Percentiles rank a stretch among this genome's conserved stretches.
Conservation (phyloP, 2,113 vertebrate genomes). For the Neotoma lepida region DNA sequence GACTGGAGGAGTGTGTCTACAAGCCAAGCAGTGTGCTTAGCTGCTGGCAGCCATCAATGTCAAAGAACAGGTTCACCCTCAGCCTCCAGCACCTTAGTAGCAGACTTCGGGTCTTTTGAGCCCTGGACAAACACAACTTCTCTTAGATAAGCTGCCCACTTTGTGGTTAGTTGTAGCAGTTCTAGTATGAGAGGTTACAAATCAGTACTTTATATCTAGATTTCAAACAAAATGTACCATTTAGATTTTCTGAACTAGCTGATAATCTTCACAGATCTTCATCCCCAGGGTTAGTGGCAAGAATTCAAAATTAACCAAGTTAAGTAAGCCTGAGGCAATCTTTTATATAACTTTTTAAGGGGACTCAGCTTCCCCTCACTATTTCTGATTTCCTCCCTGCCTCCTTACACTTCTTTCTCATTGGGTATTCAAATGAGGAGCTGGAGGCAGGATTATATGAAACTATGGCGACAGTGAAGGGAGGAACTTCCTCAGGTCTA, state of each 20-base stretch:
- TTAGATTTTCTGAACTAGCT: slow-evolving; percentile 4
- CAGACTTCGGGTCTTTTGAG: not conserved
- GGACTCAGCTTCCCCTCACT: not conserved
- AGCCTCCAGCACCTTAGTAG: not conserved
- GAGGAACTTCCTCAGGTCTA: not conserved
- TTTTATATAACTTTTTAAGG: not conserved
- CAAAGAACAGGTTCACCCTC: not conserved
- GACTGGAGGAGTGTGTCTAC: not conserved
- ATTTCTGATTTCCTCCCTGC: not conserved
- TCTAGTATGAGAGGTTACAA: not conserved
- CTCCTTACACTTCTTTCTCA: not conserved
- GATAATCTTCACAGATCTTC: not conserved
- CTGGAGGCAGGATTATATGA: not conserved
- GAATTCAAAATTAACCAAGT: not conserved
- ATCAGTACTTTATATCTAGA: not conserved
- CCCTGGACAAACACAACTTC: not conserved
- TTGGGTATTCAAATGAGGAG: not conserved
- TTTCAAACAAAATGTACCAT: slow-evolving; percentile 26
- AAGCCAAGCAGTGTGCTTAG: not conserved
- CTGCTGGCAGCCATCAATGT: not conserved
- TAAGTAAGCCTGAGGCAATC: not conserved
- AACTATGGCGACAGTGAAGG: not conserved
- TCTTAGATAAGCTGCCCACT: not conserved
- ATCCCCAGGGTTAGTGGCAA: not conserved
- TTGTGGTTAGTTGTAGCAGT: not conserved